phyloP scores from a whole-genome alignment of 92 coral and sea anemone species.

The Chrysogorgia sp. region DNA sequence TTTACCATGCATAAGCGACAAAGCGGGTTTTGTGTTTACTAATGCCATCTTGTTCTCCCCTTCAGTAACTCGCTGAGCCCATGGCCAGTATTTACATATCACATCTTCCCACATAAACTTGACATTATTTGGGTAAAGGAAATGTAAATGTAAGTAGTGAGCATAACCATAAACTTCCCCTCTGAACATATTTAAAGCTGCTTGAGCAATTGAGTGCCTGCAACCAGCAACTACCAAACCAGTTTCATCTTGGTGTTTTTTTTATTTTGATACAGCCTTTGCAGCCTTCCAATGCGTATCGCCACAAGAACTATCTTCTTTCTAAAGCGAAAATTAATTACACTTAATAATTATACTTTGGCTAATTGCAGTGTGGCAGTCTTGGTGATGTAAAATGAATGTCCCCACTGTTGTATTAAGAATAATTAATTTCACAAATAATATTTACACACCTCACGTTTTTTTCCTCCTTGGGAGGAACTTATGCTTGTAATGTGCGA shows the following conservation, averaged over 20 bases:
- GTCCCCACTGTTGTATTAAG: too few species aligned
- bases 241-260: too few species aligned
- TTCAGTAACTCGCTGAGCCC: too few species aligned
- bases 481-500: too few species aligned
- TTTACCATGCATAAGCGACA: constrained; percentile 63
- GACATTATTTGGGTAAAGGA: constrained; percentile 24
- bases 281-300: constrained; percentile 57
- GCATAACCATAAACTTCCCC: too few species aligned
- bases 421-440: too few species aligned
- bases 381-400: too few species aligned
- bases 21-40: constrained; percentile 48
- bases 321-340: constrained; percentile 19
- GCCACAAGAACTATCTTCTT: constrained; percentile 48
- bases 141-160: constrained; percentile 43
- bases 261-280: constrained; percentile 38
- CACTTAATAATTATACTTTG: too few species aligned
- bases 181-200: constrained; percentile 52
- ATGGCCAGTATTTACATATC: constrained; percentile 56
- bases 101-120: too few species aligned
- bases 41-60: constrained; percentile 2
- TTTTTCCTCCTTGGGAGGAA: too few species aligned
- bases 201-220: constrained; percentile 49
- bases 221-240: constrained; percentile 55
- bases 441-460: too few species aligned
- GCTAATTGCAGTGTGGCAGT: too few species aligned